Evolutionary conservation across 2,888 invertebrate species (phyloP).

Genomic region (Caenorhabditis uteleia): DNA sequence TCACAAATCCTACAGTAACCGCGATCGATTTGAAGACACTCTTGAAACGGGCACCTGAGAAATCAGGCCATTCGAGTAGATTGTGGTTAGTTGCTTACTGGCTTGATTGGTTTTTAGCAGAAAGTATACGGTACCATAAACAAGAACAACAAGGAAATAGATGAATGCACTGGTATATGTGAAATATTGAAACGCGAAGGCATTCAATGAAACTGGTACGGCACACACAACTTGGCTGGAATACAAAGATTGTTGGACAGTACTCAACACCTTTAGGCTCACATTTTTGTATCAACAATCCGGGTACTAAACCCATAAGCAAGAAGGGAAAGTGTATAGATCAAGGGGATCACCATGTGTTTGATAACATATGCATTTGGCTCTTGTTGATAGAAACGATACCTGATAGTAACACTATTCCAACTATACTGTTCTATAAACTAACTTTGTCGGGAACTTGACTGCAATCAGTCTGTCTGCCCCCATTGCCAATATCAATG

Average conservation of each 20-base stretch:
- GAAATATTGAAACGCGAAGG: constrained; percentile 27
- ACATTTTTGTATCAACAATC: constrained; percentile 23
- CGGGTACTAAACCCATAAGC: constrained; percentile 17
- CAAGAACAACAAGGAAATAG: constrained; percentile 22
- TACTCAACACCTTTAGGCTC: too few relatives aligned
- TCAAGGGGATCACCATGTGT: constrained; percentile 26
- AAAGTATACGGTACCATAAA: constrained; percentile 28
- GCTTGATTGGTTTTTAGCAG: constrained; percentile 22
- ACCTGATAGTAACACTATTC: constrained; percentile 22
- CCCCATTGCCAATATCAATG: constrained; percentile 38
- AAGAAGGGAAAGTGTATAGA: constrained; percentile 21
- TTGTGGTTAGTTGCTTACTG: constrained; percentile 3
- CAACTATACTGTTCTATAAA: too few relatives aligned
- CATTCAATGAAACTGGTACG: constrained; percentile 29
- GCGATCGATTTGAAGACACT: constrained; percentile 39
- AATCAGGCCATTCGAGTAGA: background rate
- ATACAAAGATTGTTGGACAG: background rate
- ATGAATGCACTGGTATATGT: constrained; percentile 35
- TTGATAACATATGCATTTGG: constrained; percentile 21
- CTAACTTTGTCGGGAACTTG: constrained; percentile 33
- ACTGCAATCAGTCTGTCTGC: constrained; percentile 44
- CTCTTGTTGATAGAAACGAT: constrained; percentile 39
- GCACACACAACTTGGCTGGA: constrained; percentile 32
- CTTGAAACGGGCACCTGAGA: constrained; percentile 34
- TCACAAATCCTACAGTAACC: constrained; percentile 35